A percentile compares a stretch with the other conserved stretches of the same genome.
Conservation (phyloP, 1,140 invertebrate genomes). For the Trichogramma pretiosum region DNA sequence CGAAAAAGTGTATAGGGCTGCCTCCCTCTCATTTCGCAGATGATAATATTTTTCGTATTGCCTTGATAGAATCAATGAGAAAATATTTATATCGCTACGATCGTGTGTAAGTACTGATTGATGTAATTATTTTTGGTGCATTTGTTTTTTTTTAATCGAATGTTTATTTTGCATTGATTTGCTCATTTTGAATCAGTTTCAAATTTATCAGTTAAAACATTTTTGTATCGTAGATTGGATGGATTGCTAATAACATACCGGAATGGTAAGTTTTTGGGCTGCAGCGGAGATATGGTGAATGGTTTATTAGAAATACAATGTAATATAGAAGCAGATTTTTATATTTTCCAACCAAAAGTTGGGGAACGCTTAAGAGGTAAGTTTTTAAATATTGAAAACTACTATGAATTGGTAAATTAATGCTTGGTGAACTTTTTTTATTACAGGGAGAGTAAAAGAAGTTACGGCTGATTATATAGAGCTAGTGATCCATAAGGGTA, state of each 20-base stretch:
- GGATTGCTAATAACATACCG: constrained; percentile 56
- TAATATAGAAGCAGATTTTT: constrained; percentile 57
- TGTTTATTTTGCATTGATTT: background rate
- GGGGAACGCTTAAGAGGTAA: constrained; percentile 41
- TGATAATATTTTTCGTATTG: constrained; percentile 39
- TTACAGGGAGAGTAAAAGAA: constrained; percentile 53
- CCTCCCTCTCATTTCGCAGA: constrained; percentile 48
- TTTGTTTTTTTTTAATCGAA: no score
- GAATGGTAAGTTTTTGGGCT: constrained; percentile 50
- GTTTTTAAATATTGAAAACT: background rate
- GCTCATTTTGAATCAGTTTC: background rate
- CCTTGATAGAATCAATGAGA: no score
- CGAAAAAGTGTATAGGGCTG: constrained; percentile 48
- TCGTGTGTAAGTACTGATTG: constrained; percentile 33
- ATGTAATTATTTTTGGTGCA: constrained; percentile 5
- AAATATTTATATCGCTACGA: no score
- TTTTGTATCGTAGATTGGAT: constrained; percentile 40
- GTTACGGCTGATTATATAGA: constrained; percentile 53
- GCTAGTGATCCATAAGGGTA: constrained; percentile 55
- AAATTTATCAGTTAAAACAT: no score
- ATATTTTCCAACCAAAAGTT: constrained; percentile 50
- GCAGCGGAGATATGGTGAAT: constrained; percentile 45
- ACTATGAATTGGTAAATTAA: background rate
- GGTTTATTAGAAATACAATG: constrained; percentile 52
- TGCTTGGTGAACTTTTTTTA: constrained; percentile 20